phyloP scores from a whole-genome alignment of 53 echinoderm and acorn worm species.

The Mesocentrotus franciscanus region DNA sequence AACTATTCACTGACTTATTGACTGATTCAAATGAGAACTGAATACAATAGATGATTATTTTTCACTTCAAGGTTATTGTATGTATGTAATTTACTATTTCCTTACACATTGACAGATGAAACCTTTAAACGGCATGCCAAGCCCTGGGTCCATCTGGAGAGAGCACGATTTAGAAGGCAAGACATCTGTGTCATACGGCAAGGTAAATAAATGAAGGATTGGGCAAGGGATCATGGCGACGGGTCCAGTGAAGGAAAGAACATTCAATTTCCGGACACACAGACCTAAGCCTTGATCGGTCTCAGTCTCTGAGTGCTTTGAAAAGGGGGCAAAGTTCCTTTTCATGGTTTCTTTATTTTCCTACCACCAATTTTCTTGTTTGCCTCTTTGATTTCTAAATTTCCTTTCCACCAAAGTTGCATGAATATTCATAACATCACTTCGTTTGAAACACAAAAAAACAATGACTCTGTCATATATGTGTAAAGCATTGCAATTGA shows the following conservation, averaged over 20 bases:
- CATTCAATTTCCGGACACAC: slow-evolving; percentile 21
- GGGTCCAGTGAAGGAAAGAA: not conserved
- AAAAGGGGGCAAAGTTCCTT: not conserved
- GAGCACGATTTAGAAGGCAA: not conserved
- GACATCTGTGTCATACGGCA: not conserved
- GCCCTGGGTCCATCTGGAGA: not conserved
- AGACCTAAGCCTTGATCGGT: not conserved
- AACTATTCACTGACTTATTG: not conserved
- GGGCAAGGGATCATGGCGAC: not conserved
- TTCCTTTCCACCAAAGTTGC: not conserved
- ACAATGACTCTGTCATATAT: too few species aligned
- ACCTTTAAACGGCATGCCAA: not conserved
- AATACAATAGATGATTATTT: not conserved
- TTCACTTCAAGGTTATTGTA: not conserved
- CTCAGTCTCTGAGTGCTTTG: not conserved
- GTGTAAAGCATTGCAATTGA: too few species aligned
- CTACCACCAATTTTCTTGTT: not conserved
- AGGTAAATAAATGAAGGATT: slow-evolving; percentile 5
- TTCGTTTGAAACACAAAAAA: not conserved
- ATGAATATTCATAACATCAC: not conserved
- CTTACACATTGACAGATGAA: too few species aligned
- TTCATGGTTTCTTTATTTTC: not conserved
- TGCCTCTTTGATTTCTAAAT: not conserved
- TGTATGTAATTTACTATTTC: not conserved
- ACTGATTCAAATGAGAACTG: not conserved